A percentile compares a stretch with the other conserved stretches of the same genome.
phyloP scores from a whole-genome alignment of 2,888 invertebrate genomes.

The Teleogryllus oceanicus region DNA sequence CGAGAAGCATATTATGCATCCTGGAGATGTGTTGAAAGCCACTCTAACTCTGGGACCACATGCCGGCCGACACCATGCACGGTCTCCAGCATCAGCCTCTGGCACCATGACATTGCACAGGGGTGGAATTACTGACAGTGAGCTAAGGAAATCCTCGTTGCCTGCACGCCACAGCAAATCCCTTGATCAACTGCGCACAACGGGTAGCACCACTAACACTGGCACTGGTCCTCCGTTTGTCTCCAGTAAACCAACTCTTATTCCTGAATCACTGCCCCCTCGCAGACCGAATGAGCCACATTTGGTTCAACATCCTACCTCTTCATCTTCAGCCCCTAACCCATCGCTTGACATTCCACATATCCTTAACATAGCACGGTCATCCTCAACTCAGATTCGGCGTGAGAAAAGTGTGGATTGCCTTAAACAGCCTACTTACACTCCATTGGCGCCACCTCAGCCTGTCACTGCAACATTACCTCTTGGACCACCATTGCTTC shows the following conservation, averaged over 20 bases:
- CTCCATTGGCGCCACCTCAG: slow-evolving; percentile 41
- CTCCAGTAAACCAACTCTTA: slow-evolving; percentile 42
- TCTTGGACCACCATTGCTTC: slow-evolving; percentile 36
- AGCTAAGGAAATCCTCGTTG: slow-evolving; percentile 46
- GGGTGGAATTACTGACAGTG: slow-evolving; percentile 24
- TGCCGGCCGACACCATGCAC: slow-evolving; percentile 29
- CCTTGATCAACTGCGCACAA: slow-evolving; percentile 66
- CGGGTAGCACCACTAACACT: slow-evolving; percentile 44
- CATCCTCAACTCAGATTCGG: slow-evolving; percentile 47
- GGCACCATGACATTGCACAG: slow-evolving; percentile 31
- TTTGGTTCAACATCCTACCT: slow-evolving; percentile 46
- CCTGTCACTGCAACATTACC: slow-evolving; percentile 31
- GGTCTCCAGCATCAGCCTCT: slow-evolving; percentile 32
- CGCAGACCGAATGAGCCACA: slow-evolving; percentile 50
- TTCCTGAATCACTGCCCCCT: slow-evolving; percentile 44
- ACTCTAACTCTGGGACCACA: slow-evolving; percentile 62
- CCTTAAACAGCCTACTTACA: slow-evolving; percentile 23
- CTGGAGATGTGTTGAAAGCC: slow-evolving; percentile 60
- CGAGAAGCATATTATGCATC: slow-evolving; percentile 57
- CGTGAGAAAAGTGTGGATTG: slow-evolving; percentile 36
- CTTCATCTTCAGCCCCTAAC: slow-evolving; percentile 48
- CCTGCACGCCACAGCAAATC: slow-evolving; percentile 72
- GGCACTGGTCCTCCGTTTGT: slow-evolving; percentile 39
- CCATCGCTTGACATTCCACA: slow-evolving; percentile 46
- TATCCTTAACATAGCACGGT: slow-evolving; percentile 45